These are phyloP conservation scores for Xestobium rufovillosum DNA, from an alignment of 2,888 invertebrate genomes.

Conservation along the genomic window DNA sequence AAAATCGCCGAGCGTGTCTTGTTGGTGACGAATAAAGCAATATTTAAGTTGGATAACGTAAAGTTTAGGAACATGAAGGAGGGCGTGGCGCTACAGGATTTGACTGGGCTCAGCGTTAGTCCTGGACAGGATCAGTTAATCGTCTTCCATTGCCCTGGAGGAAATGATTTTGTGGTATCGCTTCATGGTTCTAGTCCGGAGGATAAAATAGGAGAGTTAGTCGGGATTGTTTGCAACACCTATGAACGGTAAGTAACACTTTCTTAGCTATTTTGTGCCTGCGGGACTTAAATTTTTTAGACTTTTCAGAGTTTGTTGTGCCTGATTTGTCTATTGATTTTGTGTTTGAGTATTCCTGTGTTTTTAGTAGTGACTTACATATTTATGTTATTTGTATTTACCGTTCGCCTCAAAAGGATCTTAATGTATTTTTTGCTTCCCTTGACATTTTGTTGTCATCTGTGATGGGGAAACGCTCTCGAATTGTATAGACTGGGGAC, in stretches of 20 bases:
- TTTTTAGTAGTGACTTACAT: too few relatives aligned
- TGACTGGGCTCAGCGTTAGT: slow-evolving; percentile 79
- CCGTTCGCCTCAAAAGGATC: too few relatives aligned
- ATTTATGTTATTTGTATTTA: too few relatives aligned
- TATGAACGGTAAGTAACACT: slow-evolving; percentile 62
- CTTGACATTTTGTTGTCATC: too few relatives aligned
- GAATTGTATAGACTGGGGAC: too few relatives aligned
- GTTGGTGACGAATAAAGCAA: slow-evolving; percentile 72
- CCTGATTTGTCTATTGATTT: too few relatives aligned
- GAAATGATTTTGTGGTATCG: slow-evolving; percentile 86
- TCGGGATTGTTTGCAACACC: slow-evolving; percentile 72
- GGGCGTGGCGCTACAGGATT: slow-evolving; percentile 45
- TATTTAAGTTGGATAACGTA: slow-evolving; percentile 80
- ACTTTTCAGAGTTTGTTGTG: too few relatives aligned
- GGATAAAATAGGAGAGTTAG: slow-evolving; percentile 79
- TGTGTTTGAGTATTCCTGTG: too few relatives aligned
- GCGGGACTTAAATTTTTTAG: too few relatives aligned
- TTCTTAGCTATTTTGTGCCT: slow-evolving; percentile 16
- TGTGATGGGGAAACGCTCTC: too few relatives aligned
- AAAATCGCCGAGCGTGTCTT: slow-evolving; percentile 76
- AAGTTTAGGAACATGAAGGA: slow-evolving; percentile 85
- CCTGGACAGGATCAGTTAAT: slow-evolving; percentile 82
- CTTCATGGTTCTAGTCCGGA: slow-evolving; percentile 49
- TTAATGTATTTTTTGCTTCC: too few relatives aligned
- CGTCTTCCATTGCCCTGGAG: slow-evolving; percentile 76